Evolutionary conservation across 2,113 vertebrate species (phyloP), one percentile per base, ranked within the genome.

Genomic region (Cebus imitator): DNA sequence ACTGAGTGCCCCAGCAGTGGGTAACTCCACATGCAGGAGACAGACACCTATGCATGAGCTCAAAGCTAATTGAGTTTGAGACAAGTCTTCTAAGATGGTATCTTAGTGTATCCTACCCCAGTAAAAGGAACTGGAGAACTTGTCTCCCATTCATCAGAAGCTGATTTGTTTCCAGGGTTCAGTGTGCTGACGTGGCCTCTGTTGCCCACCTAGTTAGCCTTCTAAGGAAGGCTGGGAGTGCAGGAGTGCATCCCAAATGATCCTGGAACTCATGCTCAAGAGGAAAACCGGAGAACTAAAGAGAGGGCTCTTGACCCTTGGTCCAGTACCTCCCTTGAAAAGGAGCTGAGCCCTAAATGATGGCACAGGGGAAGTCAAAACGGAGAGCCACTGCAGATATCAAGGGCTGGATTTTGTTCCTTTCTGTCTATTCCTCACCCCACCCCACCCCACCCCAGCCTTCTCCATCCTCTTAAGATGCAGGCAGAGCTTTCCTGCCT

Each of bases 401-500:
- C 64, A 17, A 6, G 16, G 20, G 8, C 64, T 86, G 32, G 48
- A 52, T 78, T 30, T 81, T 48, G 83, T 58, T 88, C 72, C 43
- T 57, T 83, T 43, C 32, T 58, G 10, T 87, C 85, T 95, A 27
- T 55, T 37, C 64, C 27, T 14, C 14, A 4, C 8, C 37, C 37
- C 13, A 21, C 66, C 37, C 37, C 13, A 21, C 66, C 35, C 6
- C 66, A 18, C 70, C 48, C 72, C 10, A 48, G 94, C 45, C 89
- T 86, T 83, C 89, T 91, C 82, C 40, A 21, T 88, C 87, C 48
- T 97, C 89, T 96, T 95, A 76, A 86, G 96, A 97, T 97, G 92
- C 90, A 96, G 97, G 96, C 88, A 72, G 95, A 93, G 72, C 73
- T 86, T 94, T 76, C 73, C 70, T 66, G 83, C 81, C 72, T 94